Conservation (phyloP, 2,888 invertebrate species). For the Heteromurus nitidus region DNA sequence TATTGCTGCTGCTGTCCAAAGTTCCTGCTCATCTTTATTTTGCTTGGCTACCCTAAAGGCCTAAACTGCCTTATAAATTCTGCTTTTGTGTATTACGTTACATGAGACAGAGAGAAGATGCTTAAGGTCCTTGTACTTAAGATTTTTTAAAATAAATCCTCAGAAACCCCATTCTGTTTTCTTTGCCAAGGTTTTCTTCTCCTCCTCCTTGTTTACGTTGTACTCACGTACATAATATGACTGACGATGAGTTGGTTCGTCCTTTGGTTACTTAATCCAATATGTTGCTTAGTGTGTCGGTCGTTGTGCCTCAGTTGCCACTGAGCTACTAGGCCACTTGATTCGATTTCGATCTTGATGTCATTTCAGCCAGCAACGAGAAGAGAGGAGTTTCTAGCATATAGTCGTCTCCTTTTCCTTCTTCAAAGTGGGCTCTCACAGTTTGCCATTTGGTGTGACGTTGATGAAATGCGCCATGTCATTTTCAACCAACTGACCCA, state of each 20-base stretch:
- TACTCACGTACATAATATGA: not conserved
- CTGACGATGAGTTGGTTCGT: too few species aligned
- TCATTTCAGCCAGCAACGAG: conserved; percentile 32
- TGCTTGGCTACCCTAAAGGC: not conserved
- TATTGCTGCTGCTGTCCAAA: not conserved
- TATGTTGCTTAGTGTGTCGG: not conserved
- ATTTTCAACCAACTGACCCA: conserved; percentile 25
- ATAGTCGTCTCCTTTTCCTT: not conserved
- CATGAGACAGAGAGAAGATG: not conserved
- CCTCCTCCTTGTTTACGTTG: not conserved
- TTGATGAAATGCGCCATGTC: conserved; percentile 35
- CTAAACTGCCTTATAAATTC: not conserved
- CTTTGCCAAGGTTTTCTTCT: not conserved
- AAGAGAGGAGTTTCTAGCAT: conserved; percentile 23
- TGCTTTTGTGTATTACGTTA: too few species aligned
- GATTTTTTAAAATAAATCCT: conserved; percentile 47
- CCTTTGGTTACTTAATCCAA: not conserved
- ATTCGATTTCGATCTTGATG: conserved; percentile 42
- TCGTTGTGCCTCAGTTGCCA: not conserved
- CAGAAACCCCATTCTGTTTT: conserved; percentile 9
- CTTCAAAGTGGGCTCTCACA: not conserved
- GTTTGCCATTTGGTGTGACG: not conserved
- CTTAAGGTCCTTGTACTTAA: not conserved
- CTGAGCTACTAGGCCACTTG: conserved; percentile 16
- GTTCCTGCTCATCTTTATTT: not conserved